phyloP scores from a whole-genome alignment of 2,113 vertebrate genomes.

The Percopsis transmontana region DNA sequence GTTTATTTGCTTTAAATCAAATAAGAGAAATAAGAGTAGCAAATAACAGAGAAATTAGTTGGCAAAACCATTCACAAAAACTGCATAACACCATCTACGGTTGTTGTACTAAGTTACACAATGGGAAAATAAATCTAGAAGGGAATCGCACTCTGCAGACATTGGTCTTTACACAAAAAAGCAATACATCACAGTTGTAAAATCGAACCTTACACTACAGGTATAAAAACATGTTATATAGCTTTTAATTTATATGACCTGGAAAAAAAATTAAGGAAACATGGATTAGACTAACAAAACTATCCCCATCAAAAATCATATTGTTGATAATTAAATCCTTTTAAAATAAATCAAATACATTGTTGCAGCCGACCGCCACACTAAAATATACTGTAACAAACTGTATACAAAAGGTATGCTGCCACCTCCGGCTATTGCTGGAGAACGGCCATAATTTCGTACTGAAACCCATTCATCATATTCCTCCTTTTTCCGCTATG shows the following conservation, averaged over 20 bases:
- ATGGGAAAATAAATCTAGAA: conserved; percentile 14
- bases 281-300: neutral
- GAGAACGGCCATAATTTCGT: conserved; percentile 16
- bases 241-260: conserved; percentile 1
- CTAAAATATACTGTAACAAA: neutral
- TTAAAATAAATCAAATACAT: neutral
- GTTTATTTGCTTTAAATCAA: conserved; percentile 57
- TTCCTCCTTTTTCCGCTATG: conserved; percentile 11
- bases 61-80: conserved; percentile 36
- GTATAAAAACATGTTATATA: conserved; percentile 21
- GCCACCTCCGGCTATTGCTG: neutral
- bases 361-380: neutral
- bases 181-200: conserved; percentile 14
- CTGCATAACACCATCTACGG: conserved; percentile 12
- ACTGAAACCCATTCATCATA: conserved; percentile 10
- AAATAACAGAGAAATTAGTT: conserved; percentile 13
- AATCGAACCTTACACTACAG: conserved; percentile 11
- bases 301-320: neutral
- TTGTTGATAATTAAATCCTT: no score
- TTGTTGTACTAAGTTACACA: conserved; percentile 5
- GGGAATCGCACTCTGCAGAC: neutral
- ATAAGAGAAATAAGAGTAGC: conserved; percentile 24
- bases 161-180: conserved; percentile 6
- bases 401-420: neutral
- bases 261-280: conserved; percentile 9